Percentiles rank a stretch among this genome's conserved stretches.
These are phyloP conservation scores for Lethocerus indicus DNA, from an alignment of 1,140 invertebrate genomes.

Conservation along the genomic window DNA sequence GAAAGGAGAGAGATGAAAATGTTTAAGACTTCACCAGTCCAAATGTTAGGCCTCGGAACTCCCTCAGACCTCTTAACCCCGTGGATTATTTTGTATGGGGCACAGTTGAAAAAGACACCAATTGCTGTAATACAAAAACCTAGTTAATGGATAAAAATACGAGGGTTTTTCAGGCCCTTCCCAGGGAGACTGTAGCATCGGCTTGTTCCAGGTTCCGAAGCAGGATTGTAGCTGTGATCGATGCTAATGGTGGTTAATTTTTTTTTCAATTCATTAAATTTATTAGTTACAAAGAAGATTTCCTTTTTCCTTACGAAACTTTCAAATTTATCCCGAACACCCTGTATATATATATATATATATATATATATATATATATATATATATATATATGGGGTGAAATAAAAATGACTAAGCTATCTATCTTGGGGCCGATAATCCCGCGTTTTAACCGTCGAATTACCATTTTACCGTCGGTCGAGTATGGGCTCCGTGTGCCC, in stretches of 20 bases:
- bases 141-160: not conserved
- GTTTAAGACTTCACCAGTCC: not conserved
- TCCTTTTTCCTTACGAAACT: too few relatives aligned
- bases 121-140: not conserved
- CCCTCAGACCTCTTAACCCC: not conserved
- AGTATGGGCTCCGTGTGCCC: too few relatives aligned
- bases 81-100: not conserved
- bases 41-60: not conserved
- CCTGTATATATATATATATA: too few relatives aligned
- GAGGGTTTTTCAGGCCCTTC: not conserved
- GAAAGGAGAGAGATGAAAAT: not conserved
- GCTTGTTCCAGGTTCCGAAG: not conserved
- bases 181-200: not conserved
- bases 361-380: too few relatives aligned
- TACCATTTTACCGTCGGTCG: too few relatives aligned
- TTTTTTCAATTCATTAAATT: not conserved
- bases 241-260: not conserved
- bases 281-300: too few relatives aligned
- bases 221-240: not conserved
- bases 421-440: too few relatives aligned
- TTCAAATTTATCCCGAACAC: too few relatives aligned
- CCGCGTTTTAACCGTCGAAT: too few relatives aligned
- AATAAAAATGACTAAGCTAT: too few relatives aligned
- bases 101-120: not conserved
- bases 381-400: too few relatives aligned